Conservation (phyloP, 1,140 invertebrate genomes). For the Drosophila santomea region DNA sequence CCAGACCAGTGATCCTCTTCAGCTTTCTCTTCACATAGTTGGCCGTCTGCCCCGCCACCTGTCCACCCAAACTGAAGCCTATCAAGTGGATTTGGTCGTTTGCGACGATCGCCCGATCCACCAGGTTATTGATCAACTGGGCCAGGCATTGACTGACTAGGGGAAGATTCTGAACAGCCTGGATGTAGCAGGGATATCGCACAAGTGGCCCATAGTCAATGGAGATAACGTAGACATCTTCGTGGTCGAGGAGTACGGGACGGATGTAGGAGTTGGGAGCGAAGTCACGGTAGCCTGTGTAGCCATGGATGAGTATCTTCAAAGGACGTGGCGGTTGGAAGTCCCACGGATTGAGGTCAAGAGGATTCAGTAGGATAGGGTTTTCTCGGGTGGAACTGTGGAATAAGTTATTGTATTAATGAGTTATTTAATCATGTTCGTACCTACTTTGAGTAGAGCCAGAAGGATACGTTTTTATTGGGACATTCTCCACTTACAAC, state of each 20-base stretch:
- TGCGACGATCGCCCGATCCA: constrained; percentile 86
- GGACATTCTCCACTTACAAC: constrained; percentile 85
- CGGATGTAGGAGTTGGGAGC: constrained; percentile 87
- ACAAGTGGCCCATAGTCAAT: constrained; percentile 87
- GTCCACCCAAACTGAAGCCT: constrained; percentile 96
- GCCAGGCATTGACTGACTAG: constrained; percentile 87
- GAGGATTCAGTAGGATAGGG: constrained; percentile 84
- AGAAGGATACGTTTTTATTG: constrained; percentile 87
- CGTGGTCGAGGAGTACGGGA: constrained; percentile 85
- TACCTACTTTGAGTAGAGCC: constrained; percentile 87
- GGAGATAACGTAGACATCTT: constrained; percentile 87
- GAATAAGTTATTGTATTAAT: not conserved
- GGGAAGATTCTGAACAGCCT: constrained; percentile 86
- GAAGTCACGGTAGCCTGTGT: constrained; percentile 87
- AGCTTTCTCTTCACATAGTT: constrained; percentile 86
- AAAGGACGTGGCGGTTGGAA: constrained; percentile 85
- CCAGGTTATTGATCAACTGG: constrained; percentile 87
- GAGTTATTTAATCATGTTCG: not conserved
- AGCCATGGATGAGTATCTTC: constrained; percentile 89
- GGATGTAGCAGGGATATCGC: constrained; percentile 86
- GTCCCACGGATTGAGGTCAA: constrained; percentile 84
- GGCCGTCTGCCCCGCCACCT: constrained; percentile 93
- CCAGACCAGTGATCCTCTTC: constrained; percentile 86
- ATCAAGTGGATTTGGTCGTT: constrained; percentile 91
- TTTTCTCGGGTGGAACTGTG: constrained; percentile 81